Evolutionary conservation across 2,113 vertebrate species (phyloP).

Genomic region (Poeciliopsis prolifica): DNA sequence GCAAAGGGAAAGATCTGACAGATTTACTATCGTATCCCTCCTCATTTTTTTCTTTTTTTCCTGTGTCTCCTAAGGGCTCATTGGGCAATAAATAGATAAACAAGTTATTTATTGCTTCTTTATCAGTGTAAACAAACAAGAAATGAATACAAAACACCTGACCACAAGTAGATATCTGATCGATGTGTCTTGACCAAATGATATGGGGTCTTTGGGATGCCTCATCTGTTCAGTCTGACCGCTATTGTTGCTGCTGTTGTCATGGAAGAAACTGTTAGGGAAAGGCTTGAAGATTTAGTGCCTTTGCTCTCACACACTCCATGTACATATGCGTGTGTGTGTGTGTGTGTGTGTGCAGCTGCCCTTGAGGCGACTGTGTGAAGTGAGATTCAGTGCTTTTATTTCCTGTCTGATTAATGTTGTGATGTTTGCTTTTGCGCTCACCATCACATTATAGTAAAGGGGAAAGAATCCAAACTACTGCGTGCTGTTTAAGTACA

Average conservation of each 20-base stretch:
- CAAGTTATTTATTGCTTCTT: conserved; percentile 40
- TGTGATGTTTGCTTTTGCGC: conserved; percentile 62
- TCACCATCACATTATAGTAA: conserved; percentile 67
- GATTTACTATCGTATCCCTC: background rate
- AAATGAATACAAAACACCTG: conserved; percentile 51
- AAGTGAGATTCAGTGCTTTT: conserved; percentile 59
- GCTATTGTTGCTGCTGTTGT: conserved; percentile 42
- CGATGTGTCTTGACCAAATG: conserved; percentile 36
- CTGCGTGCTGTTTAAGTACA: conserved; percentile 5
- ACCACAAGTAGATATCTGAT: conserved; percentile 36
- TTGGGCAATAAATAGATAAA: conserved; percentile 40
- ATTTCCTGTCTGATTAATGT: conserved; percentile 71
- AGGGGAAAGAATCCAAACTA: conserved; percentile 20
- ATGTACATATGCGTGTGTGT: background rate
- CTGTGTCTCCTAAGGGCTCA: conserved; percentile 7
- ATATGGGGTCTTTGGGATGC: conserved; percentile 22
- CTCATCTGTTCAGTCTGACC: conserved; percentile 21
- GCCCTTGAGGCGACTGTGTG: conserved; percentile 61
- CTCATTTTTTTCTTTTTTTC: conserved; percentile 16
- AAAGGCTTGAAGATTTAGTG: conserved; percentile 48
- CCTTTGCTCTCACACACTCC: background rate
- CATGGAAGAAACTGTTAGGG: conserved; percentile 18
- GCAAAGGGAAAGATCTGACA: background rate
- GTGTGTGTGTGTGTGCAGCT: conserved; percentile 9
- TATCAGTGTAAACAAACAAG: conserved; percentile 38